Base-by-base conservation (phyloP, 2,888 invertebrate species). In the Habroteleia sp. region DNA sequence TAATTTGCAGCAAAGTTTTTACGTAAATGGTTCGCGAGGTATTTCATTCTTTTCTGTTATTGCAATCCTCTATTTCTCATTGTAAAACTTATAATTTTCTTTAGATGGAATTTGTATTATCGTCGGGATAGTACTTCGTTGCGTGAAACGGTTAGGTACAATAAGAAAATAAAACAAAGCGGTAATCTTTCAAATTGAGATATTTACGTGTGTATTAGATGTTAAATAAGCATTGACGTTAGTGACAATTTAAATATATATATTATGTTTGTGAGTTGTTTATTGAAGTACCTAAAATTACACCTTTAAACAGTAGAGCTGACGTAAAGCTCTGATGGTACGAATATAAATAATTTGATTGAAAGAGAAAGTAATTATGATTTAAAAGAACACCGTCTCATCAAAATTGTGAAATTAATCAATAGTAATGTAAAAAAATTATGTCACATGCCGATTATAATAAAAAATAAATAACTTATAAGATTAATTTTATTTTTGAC, bases 1-100 rank as follows among this genome's bases (percentile, higher is more conserved):
- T 25, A 62, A 48, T 62, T 39, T 29, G 3, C 31, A 8, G n/a
- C 10, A 7, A 10, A 16, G 10, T 48, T 48, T 62, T 46, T 60
- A 44, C 44, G 33, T 46, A 46, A 60, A 60, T 37, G 11, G 11
- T 46, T 27, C 2, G n/a, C 11, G 17, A 37, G 20, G 46, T 39
- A 39, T 39, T 14, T 11, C 14, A 48, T 29, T 48, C 39, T 62
- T 62, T 37, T 20, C 39, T 37, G 37, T 23, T 62, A 48, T 62
- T 48, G 10, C 14, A 7, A 62, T 48, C 48, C 41, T 62, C 16
- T 3, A 62, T 25, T 62, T 48, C 48, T 27, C 46, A 48, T 62
- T 39, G 44, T 62, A 39, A 6, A 20, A n/a, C 29, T 48, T 39
- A 48, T 39, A 48, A 46, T 60, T 60, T 46, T 17, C 27, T 60